Percentiles rank a stretch among this genome's conserved stretches.
These are phyloP conservation scores for Drosophila parthenogenetica DNA, from an alignment of 2,888 invertebrate genomes.

Conservation along the genomic window DNA sequence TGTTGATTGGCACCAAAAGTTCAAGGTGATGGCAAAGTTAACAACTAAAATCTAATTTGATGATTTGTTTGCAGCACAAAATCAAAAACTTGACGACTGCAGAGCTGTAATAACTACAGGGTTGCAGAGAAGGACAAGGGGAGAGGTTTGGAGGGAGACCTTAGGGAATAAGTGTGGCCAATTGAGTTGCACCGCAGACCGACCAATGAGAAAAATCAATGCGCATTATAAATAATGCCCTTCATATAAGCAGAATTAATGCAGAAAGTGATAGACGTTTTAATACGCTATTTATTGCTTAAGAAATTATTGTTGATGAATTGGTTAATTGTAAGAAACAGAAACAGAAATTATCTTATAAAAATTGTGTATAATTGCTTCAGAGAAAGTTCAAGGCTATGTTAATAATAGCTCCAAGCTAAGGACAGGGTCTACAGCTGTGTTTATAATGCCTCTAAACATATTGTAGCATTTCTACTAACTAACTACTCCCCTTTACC, in stretches of 20 bases:
- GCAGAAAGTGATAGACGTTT: neutral
- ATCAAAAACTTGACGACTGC: neutral
- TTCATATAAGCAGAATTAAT: neutral
- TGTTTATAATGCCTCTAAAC: no score
- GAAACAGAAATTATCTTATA: no score
- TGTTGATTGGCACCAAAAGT: constrained; percentile 18
- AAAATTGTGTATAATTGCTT: neutral
- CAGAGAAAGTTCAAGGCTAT: no score
- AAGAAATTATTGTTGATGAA: no score
- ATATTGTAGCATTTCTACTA: no score
- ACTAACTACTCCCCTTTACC: no score
- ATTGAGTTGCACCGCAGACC: constrained; percentile 5
- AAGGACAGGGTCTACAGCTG: no score
- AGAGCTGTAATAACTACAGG: neutral
- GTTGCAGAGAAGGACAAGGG: neutral
- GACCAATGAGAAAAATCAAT: constrained; percentile 48
- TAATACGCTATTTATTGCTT: neutral
- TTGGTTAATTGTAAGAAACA: no score
- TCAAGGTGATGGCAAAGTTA: constrained; percentile 31
- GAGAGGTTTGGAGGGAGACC: neutral
- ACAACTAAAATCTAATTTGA: constrained; percentile 34
- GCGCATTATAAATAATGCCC: constrained; percentile 35
- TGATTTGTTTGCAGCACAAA: constrained; percentile 40
- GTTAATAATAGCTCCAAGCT: no score
- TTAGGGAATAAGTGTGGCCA: neutral